Base-by-base conservation (phyloP, 2,888 invertebrate species). In the Leucophenga montana region DNA sequence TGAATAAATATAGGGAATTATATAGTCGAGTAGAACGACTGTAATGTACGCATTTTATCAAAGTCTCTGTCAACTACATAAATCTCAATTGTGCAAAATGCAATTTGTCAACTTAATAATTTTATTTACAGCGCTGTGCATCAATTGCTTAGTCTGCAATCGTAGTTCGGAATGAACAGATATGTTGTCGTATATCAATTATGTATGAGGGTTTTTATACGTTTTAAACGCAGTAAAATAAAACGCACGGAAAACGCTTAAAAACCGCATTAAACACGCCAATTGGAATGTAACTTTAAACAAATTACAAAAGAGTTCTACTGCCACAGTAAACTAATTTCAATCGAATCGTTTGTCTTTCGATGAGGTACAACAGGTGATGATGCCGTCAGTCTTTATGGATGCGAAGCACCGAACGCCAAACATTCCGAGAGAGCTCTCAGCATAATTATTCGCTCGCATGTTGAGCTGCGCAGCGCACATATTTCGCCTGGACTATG, bases 381-480 rank as follows among this genome's bases (percentile, higher is more conserved):
- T 73, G 70, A 62, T 64, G 48, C 31, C 50, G 33, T 57, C 56
- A 59, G 59, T 69, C 65, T 48, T 50, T 27, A 5, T 44, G 14
- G n/a, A 61, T 44, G 22, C 33, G 31, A n/a, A n/a, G n/a, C 44
- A 33, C 1, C 53, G 44, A 18, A 66, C 44, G 22, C 59, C 18
- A 39, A 14, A 9, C 27, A 31, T 14, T 3, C 16, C 18, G 50
- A 50, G 65, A 65, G 56, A 27, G 50, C 16, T 31, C 48, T 22
- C 4, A 39, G 53, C 69, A 59, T 39, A 67, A 59, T 18, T 8
- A 13, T 4, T 27, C 11, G 13, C 61, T 66, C 64, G 22, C 44
- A 50, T n/a, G 4, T 14, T 67, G 62, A 65, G 68, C 65, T 84
- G 86, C 85, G 85, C 82, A 2, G 85, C 87, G 85, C 85, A 78